A percentile compares a stretch with the other conserved stretches of the same genome.
These are phyloP conservation scores for Blastobasis adustella DNA, from an alignment of 2,888 invertebrate species.

Conservation along the genomic window DNA sequence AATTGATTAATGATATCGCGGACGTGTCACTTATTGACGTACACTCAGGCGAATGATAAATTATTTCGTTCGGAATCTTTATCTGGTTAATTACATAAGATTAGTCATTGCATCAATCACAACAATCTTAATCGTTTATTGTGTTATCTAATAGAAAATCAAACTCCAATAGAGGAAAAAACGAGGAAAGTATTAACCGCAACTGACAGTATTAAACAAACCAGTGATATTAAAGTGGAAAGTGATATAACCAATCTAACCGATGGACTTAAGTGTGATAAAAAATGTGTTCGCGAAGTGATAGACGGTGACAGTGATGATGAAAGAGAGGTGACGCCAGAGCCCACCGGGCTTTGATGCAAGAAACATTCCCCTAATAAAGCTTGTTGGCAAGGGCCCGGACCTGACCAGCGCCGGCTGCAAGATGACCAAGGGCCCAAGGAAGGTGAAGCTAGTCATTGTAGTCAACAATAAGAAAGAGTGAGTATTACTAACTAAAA, in stretches of 20 bases:
- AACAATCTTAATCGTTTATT: constrained; percentile 29
- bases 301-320: constrained; percentile 42
- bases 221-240: constrained; percentile 23
- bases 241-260: constrained; percentile 30
- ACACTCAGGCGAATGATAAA: not conserved
- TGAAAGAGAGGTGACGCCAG: constrained; percentile 58
- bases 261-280: constrained; percentile 39
- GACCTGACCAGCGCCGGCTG: constrained; percentile 60
- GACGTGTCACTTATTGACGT: not conserved
- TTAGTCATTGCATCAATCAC: constrained; percentile 34
- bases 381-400: constrained; percentile 69
- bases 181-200: constrained; percentile 15
- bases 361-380: constrained; percentile 70
- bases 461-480: constrained; percentile 76
- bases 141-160: constrained; percentile 22
- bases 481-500: constrained; percentile 51
- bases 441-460: constrained; percentile 75
- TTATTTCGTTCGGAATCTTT: constrained; percentile 2
- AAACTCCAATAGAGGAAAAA: constrained; percentile 7
- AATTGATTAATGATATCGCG: no score
- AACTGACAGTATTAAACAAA: constrained; percentile 22
- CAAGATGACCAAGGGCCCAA: constrained; percentile 76
- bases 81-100: constrained; percentile 17
- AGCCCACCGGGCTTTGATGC: constrained; percentile 46
- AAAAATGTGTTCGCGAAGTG: constrained; percentile 10